Conservation (phyloP, 2,113 vertebrate genomes). For the Siniperca chuatsi region DNA sequence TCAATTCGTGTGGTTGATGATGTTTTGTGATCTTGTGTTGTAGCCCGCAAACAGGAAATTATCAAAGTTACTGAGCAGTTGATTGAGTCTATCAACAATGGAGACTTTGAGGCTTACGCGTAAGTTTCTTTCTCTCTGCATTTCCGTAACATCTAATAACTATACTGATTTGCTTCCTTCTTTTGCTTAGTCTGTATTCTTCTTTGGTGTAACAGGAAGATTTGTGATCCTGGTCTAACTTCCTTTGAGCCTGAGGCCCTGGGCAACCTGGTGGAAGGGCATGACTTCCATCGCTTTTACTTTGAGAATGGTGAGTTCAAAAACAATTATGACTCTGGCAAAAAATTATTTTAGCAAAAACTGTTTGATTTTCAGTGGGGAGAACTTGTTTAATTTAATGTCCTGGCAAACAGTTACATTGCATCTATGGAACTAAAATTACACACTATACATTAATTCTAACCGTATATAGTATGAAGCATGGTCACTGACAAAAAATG, state of each 20-base stretch:
- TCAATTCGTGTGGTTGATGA: constrained; percentile 7
- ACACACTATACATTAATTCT: too few relatives aligned
- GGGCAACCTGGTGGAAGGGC: constrained; percentile 97
- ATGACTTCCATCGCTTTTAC: constrained; percentile 98
- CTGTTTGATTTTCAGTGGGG: background rate
- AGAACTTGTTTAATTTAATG: background rate
- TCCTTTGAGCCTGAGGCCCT: constrained; percentile 98
- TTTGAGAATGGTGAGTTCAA: constrained; percentile 93
- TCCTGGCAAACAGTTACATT: background rate
- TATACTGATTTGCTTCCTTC: too few relatives aligned
- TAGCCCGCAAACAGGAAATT: constrained; percentile 86
- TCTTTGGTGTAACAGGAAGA: constrained; percentile 87
- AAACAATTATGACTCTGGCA: background rate
- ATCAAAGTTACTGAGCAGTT: constrained; percentile 87
- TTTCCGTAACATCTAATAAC: background rate
- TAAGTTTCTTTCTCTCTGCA: constrained; percentile 60
- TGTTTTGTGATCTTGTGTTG: constrained; percentile 69
- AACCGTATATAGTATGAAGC: background rate
- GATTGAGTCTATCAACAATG: constrained; percentile 87
- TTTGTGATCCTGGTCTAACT: constrained; percentile 97
- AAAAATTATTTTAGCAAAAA: background rate
- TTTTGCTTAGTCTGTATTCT: constrained; percentile 8
- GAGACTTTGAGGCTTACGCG: constrained; percentile 86
- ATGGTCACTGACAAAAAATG: background rate
- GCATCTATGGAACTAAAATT: background rate